Evolutionary conservation across 2,888 invertebrate species (phyloP).

Genomic region (Acheta domesticus): DNA sequence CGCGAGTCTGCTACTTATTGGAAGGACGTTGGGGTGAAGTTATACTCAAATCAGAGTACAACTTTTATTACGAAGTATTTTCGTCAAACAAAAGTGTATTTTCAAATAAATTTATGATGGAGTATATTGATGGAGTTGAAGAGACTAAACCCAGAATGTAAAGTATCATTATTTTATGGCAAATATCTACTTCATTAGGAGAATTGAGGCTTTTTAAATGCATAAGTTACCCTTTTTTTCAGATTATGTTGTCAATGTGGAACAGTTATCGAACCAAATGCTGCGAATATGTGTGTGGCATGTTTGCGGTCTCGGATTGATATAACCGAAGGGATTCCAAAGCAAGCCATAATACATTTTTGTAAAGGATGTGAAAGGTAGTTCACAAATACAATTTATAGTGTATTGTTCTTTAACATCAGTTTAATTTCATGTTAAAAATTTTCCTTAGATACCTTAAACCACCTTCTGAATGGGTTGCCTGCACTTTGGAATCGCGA

Average conservation of each 20-base stretch:
- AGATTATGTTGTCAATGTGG: constrained; percentile 95
- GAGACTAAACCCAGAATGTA: too few species aligned
- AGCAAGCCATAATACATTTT: constrained; percentile 85
- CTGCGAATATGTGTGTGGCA: constrained; percentile 94
- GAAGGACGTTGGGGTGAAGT: too few species aligned
- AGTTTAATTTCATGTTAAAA: background rate
- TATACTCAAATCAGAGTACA: too few species aligned
- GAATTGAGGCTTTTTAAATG: too few species aligned
- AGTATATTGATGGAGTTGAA: too few species aligned
- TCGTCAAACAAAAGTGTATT: too few species aligned
- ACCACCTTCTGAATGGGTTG: constrained; percentile 86
- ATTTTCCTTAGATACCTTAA: constrained; percentile 68
- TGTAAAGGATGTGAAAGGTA: constrained; percentile 91
- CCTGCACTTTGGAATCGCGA: constrained; percentile 80
- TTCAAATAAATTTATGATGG: too few species aligned
- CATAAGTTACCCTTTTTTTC: constrained; percentile 36
- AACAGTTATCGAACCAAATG: constrained; percentile 86
- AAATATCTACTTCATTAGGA: too few species aligned
- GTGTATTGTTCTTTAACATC: too few species aligned
- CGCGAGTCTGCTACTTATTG: too few species aligned
- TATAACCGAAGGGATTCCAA: constrained; percentile 94
- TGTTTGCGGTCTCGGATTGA: constrained; percentile 90
- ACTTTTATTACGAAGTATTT: too few species aligned
- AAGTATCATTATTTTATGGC: too few species aligned
- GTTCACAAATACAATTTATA: background rate